A percentile compares a stretch with the other conserved stretches of the same genome.
phyloP scores from a whole-genome alignment of 1,140 invertebrate species.

The Atta texana region DNA sequence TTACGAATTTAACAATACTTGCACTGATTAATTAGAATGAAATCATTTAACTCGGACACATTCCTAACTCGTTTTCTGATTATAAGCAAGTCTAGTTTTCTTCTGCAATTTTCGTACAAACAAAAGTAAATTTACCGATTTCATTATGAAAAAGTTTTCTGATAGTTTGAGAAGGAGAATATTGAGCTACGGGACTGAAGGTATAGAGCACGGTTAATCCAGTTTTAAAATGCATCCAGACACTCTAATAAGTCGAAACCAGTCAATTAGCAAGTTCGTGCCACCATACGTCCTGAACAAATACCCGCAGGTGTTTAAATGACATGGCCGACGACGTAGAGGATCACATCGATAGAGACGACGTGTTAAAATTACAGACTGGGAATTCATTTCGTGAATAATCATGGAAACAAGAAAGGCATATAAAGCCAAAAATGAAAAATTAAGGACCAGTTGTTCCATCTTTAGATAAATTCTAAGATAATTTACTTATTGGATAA shows the following conservation, averaged over 20 bases:
- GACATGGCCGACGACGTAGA: conserved; percentile 67
- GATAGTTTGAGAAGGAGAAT: conserved; percentile 53
- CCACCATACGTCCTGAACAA: conserved; percentile 80
- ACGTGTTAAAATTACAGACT: conserved; percentile 28
- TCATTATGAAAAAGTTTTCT: conserved; percentile 66
- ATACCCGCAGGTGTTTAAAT: conserved; percentile 83
- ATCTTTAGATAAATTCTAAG: too few species aligned
- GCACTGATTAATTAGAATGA: neutral
- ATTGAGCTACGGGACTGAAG: neutral
- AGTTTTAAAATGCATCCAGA: conserved; percentile 80
- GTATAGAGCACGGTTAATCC: conserved; percentile 66
- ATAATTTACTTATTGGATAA: too few species aligned
- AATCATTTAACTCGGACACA: neutral
- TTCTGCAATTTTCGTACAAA: conserved; percentile 37
- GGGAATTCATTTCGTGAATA: conserved; percentile 49
- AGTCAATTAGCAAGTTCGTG: conserved; percentile 81
- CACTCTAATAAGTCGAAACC: conserved; percentile 83
- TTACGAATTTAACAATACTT: too few species aligned
- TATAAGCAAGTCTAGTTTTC: conserved; percentile 12
- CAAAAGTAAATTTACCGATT: conserved; percentile 75
- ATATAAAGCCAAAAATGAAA: neutral
- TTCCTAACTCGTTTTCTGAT: neutral
- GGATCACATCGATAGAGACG: conserved; percentile 59
- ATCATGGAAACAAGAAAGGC: conserved; percentile 16
- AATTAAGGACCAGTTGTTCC: too few species aligned